Percentiles rank a stretch among this genome's conserved stretches.
Evolutionary conservation across 2,797 vertebrate genomes (phyloP).

Genomic region (Salmo trutta): DNA sequence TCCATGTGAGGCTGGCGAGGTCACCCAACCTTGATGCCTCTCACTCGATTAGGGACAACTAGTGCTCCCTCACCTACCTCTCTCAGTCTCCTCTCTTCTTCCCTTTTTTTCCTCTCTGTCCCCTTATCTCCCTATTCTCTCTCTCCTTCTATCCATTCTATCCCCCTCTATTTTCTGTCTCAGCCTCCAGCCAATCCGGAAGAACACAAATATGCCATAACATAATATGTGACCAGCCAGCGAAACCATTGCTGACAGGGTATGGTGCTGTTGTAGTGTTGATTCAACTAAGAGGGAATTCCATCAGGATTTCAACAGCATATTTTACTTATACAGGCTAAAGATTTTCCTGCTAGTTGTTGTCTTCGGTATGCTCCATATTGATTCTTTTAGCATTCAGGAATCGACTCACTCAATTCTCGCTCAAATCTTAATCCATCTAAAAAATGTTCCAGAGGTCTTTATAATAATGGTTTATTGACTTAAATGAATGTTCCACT

Average conservation of each 20-base stretch:
- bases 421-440: no score
- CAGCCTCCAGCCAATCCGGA: neutral
- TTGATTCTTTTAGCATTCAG: no score
- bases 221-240: neutral
- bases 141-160: neutral
- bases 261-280: neutral
- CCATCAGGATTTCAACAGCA: no score
- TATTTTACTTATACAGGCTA: no score
- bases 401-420: no score
- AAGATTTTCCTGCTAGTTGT: no score
- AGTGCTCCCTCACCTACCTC: neutral
- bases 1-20: constrained; percentile 29
- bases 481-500: no score
- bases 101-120: constrained; percentile 15
- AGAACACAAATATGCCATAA: neutral
- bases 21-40: constrained; percentile 24
- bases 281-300: neutral
- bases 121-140: neutral
- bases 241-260: neutral
- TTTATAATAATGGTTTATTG: no score
- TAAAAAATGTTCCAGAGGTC: no score
- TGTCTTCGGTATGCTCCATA: no score
- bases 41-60: neutral
- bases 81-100: neutral
- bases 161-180: constrained; percentile 8